phyloP scores from a whole-genome alignment of 2,888 invertebrate genomes.

The Pseudanteris insignis region DNA sequence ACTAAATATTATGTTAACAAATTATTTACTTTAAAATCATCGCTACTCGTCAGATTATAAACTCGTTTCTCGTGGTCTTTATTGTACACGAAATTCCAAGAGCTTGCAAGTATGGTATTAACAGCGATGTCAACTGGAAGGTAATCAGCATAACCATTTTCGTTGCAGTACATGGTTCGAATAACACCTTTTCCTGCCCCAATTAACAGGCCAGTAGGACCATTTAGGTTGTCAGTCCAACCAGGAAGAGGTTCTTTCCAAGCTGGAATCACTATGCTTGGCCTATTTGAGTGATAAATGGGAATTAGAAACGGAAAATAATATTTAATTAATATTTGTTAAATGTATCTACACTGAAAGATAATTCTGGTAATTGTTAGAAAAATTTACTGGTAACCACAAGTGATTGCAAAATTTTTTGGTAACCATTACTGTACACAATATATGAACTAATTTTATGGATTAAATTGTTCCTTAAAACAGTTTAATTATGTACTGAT shows the following conservation, averaged over 20 bases:
- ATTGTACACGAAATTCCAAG: constrained; percentile 74
- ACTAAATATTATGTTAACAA: too few relatives aligned
- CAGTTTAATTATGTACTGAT: too few relatives aligned
- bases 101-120: constrained; percentile 76
- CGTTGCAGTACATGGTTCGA: constrained; percentile 86
- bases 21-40: constrained; percentile 74
- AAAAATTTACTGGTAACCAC: too few relatives aligned
- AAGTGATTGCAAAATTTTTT: too few relatives aligned
- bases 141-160: constrained; percentile 80
- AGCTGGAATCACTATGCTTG: constrained; percentile 79
- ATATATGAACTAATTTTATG: too few relatives aligned
- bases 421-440: too few relatives aligned
- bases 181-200: constrained; percentile 88
- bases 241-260: constrained; percentile 87
- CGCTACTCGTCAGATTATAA: constrained; percentile 81
- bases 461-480: too few relatives aligned
- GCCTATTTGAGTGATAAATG: constrained; percentile 52
- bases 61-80: constrained; percentile 70
- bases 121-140: constrained; percentile 84
- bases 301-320: too few relatives aligned
- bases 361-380: too few relatives aligned
- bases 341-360: too few relatives aligned
- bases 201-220: constrained; percentile 85
- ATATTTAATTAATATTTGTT: not conserved
- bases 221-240: constrained; percentile 94